Base-by-base conservation (phyloP, 2,888 invertebrate genomes). In the Oxystoma pomonae region DNA sequence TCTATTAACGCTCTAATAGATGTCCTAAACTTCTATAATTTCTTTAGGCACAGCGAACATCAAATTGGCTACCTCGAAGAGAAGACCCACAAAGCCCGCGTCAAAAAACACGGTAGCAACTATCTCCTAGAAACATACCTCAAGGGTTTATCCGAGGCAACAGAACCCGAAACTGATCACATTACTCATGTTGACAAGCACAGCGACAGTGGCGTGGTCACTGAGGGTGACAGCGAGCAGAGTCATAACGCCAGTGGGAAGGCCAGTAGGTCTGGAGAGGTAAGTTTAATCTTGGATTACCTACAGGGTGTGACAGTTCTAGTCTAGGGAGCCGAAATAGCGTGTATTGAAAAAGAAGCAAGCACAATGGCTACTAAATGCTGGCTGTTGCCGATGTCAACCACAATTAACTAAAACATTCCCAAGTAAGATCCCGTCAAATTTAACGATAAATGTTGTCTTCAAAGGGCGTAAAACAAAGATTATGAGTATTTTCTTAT, bases 81-180 rank as follows among this genome's bases (percentile, higher is more conserved):
- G 74, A 89, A 90, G 74, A 88, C 90, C 21, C 91, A 92, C 78
- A 86, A 87, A 68, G 86, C 84, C 55, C 82, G 91, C 57, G 87
- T 90, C 79, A 85, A 88, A 68, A 89, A 90, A 73, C 86, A 90
- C 74, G 91, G 91, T 17, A 90, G 90, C 67, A 91, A 92, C 78
- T 92, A 92, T 76, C 83, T 92, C 57, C 81, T 91, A 16, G 90
- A 91, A 77, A 89, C 91, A 0, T 92, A 92, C 76, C 82, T 92
- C 55, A 84, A 83, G 70, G 84, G 84, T n/a, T 71, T 83, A 21
- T 80, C 83, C 35, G 83, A 83, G 70, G 80, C 80, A n/a, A 77
- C 77, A 2, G 81, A 81, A 64, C 77, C 78, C 3, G 78, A 76
- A 65, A 76, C 74, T 63, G 75, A 76, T 58, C 71, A 71, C 61